Evolutionary conservation across 2,888 invertebrate species (phyloP).

Genomic region (Acutogordius australiensis): DNA sequence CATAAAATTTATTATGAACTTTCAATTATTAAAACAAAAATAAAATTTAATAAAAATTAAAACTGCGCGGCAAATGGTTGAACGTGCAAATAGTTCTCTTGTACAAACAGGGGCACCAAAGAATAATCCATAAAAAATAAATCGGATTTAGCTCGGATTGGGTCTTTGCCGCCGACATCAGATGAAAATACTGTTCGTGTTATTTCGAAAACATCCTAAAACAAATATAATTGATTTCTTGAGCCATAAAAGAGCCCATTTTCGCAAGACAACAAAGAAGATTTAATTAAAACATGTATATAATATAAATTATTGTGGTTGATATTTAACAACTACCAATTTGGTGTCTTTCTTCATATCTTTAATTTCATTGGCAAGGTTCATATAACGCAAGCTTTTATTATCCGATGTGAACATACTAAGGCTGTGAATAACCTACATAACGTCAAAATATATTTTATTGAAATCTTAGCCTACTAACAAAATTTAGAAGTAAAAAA

Average conservation of each 20-base stretch:
- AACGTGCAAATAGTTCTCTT: slow-evolving; percentile 69
- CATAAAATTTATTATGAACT: too few relatives aligned
- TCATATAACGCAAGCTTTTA: not conserved
- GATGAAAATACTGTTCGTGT: slow-evolving; percentile 36
- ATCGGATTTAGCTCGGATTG: slow-evolving; percentile 41
- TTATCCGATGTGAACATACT: not conserved
- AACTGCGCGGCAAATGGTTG: slow-evolving; percentile 43
- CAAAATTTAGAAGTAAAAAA: too few relatives aligned
- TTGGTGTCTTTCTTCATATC: slow-evolving; percentile 48
- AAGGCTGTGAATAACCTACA: not conserved
- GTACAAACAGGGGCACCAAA: slow-evolving; percentile 75
- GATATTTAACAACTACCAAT: too few relatives aligned
- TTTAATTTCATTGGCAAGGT: slow-evolving; percentile 27
- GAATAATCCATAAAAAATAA: slow-evolving; percentile 91
- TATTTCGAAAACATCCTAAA: slow-evolving; percentile 21
- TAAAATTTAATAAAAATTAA: too few relatives aligned
- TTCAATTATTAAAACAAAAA: slow-evolving; percentile 15
- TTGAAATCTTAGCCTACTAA: too few relatives aligned
- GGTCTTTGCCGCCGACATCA: slow-evolving; percentile 35
- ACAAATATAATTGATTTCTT: not conserved
- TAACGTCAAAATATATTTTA: too few relatives aligned
- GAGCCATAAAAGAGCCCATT: too few relatives aligned
- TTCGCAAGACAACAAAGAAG: too few relatives aligned
- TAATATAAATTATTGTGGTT: too few relatives aligned
- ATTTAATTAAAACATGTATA: too few relatives aligned